Evolutionary conservation across 2,797 vertebrate species (phyloP).

Genomic region (Crocodylus rhombifer): DNA sequence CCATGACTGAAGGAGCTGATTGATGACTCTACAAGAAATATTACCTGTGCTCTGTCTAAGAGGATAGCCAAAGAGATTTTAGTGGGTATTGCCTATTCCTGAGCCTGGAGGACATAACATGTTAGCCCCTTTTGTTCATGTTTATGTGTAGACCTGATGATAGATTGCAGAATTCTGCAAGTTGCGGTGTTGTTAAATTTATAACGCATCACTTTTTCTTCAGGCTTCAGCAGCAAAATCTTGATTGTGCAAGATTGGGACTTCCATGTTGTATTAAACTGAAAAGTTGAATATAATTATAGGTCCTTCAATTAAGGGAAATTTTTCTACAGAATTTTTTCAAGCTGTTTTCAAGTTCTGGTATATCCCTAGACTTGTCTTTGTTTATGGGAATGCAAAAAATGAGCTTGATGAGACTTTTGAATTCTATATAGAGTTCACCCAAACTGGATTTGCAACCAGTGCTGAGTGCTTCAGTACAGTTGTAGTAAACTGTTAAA

Average conservation of each 20-base stretch:
- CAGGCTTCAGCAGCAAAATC: background rate
- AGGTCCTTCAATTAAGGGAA: background rate
- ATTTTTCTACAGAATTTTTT: background rate
- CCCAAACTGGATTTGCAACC: background rate
- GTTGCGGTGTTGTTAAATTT: background rate
- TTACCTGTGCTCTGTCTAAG: background rate
- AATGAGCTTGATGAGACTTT: background rate
- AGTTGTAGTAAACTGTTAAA: background rate
- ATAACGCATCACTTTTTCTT: background rate
- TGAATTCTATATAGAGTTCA: background rate
- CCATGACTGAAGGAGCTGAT: background rate
- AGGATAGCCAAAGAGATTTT: background rate
- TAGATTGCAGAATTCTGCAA: background rate
- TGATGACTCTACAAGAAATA: background rate
- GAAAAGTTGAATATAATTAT: background rate
- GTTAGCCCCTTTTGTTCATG: background rate
- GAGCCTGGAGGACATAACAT: too few species aligned
- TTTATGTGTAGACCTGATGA: background rate
- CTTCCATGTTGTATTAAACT: background rate
- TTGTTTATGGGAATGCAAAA: background rate
- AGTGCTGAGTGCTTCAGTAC: background rate
- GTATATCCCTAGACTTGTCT: background rate
- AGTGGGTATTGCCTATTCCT: too few species aligned
- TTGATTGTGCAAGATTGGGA: background rate
- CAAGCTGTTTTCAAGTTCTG: background rate